Conservation (phyloP, 2,797 vertebrate species). For the Darevskia nairensis region DNA sequence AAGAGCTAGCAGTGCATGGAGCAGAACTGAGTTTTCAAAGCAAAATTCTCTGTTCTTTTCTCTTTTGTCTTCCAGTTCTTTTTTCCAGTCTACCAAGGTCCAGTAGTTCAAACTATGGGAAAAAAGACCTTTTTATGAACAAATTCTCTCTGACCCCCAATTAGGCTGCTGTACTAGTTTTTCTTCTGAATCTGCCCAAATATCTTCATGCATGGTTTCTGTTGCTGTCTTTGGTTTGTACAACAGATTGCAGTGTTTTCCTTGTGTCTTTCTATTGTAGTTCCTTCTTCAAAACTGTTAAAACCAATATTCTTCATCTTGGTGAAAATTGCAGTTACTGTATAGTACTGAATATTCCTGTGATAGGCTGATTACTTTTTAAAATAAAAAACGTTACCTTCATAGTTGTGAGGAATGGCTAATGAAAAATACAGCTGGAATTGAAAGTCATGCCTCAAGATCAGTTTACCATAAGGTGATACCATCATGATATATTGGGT, state of each 20-base stretch:
- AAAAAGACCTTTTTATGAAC: conserved; percentile 84
- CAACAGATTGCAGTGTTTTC: conserved; percentile 79
- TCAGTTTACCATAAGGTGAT: background rate
- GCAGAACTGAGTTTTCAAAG: conserved; percentile 76
- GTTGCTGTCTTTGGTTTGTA: conserved; percentile 78
- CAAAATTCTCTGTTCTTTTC: conserved; percentile 73
- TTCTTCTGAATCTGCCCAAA: conserved; percentile 74
- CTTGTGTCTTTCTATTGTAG: conserved; percentile 75
- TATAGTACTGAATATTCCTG: conserved; percentile 62
- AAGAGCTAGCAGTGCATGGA: conserved; percentile 73
- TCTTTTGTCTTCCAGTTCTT: conserved; percentile 66
- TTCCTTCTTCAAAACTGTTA: conserved; percentile 74
- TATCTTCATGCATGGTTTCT: conserved; percentile 78
- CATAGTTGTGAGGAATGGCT: conserved; percentile 46
- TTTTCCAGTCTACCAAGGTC: conserved; percentile 82
- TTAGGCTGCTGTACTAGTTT: conserved; percentile 81
- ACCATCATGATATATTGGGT: background rate
- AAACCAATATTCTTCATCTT: conserved; percentile 73
- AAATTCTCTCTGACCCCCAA: conserved; percentile 75
- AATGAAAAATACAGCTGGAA: conserved; percentile 31
- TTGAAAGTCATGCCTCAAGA: background rate
- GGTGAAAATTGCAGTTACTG: conserved; percentile 71
- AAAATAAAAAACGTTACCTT: conserved; percentile 52
- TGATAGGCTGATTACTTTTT: conserved; percentile 58
- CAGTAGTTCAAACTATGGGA: conserved; percentile 84